Conservation (phyloP, 2,797 vertebrate species). For the Centropyge bicolor region DNA sequence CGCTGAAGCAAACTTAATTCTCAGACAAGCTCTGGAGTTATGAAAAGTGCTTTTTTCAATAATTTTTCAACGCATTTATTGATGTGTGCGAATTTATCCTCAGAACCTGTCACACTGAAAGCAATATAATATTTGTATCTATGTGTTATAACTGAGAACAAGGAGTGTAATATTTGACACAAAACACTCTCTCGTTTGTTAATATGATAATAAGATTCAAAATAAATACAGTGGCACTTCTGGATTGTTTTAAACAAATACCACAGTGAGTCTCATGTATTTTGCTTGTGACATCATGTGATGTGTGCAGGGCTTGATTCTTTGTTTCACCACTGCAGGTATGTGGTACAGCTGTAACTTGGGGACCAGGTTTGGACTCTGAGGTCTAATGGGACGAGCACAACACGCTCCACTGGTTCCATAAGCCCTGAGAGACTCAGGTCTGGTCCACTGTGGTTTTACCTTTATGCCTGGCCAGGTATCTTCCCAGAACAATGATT, state of each 20-base stretch:
- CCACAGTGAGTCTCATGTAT: not conserved
- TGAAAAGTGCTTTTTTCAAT: not conserved
- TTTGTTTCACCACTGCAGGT: constrained; percentile 1
- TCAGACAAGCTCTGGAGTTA: not conserved
- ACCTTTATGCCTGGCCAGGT: constrained; percentile 99
- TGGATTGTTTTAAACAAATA: not conserved
- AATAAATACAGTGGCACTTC: not conserved
- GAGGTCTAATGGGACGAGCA: constrained; percentile 45
- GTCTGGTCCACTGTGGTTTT: constrained; percentile 59
- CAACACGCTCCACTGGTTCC: constrained; percentile 34
- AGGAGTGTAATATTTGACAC: not conserved
- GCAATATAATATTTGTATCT: not conserved
- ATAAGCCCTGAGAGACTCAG: constrained; percentile 38
- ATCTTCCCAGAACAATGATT: constrained; percentile 98
- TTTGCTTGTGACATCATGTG: not conserved
- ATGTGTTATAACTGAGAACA: not conserved
- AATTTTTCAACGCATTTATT: not conserved
- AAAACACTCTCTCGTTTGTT: not conserved
- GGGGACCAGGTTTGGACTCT: constrained; percentile 24
- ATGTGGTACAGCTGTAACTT: constrained; percentile 18
- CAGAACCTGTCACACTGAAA: not conserved
- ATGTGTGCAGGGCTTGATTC: constrained; percentile 1
- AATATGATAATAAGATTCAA: not conserved
- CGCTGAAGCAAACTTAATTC: not conserved
- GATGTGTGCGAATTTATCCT: not conserved